These are phyloP conservation scores for Andrena bucephala DNA, from an alignment of 2,888 invertebrate genomes.

Conservation along the genomic window DNA sequence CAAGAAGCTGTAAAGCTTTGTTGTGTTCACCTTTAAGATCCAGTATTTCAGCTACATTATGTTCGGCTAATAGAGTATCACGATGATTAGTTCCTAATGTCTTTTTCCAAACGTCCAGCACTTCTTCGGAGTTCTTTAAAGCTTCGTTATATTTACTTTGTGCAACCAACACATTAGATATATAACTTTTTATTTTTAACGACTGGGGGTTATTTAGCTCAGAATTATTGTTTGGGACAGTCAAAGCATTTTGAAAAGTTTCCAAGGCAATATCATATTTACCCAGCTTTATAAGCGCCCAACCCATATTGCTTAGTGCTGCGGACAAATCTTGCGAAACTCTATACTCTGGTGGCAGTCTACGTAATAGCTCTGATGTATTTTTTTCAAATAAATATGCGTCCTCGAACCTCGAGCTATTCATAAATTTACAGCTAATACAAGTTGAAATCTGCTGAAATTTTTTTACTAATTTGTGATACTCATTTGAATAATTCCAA, in stretches of 20 bases:
- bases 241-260: not conserved
- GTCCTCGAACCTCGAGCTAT: not conserved
- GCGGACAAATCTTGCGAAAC: accelerated
- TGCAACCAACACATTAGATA: not conserved
- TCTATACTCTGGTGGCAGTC: not conserved
- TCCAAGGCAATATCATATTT: not conserved
- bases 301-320: not conserved
- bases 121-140: not conserved
- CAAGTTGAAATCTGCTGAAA: not conserved
- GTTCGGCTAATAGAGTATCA: not conserved
- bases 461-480: not conserved
- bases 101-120: not conserved
- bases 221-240: not conserved
- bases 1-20: not conserved
- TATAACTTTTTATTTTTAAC: not conserved
- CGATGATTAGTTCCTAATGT: not conserved
- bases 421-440: not conserved
- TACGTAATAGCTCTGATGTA: not conserved
- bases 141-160: not conserved
- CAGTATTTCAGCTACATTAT: not conserved
- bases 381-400: not conserved
- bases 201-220: too few species aligned
- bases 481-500: not conserved
- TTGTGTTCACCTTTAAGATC: not conserved
- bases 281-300: not conserved